phyloP scores from a whole-genome alignment of 1,140 invertebrate genomes.

The Zeugodacus cucurbitae region DNA sequence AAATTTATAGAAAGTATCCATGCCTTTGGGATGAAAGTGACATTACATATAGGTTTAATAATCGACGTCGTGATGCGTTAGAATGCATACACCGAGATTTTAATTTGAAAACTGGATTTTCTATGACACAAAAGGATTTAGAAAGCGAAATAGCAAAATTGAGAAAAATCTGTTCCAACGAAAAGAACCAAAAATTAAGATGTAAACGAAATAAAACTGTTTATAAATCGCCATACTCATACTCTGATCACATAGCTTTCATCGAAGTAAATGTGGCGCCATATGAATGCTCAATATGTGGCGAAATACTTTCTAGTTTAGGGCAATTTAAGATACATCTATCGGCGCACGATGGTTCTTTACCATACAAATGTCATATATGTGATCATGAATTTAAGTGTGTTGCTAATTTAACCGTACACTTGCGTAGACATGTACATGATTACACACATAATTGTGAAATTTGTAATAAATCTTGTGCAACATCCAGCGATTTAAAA shows the following conservation, averaged over 20 bases:
- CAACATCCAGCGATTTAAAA: slow-evolving; percentile 47
- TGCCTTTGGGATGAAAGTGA: slow-evolving; percentile 44
- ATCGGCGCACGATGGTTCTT: slow-evolving; percentile 48
- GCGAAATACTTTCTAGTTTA: slow-evolving; percentile 46
- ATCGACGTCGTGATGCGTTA: slow-evolving; percentile 35
- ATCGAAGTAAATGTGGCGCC: slow-evolving; percentile 41
- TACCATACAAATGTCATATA: slow-evolving; percentile 50
- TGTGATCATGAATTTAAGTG: slow-evolving; percentile 49
- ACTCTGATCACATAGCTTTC: slow-evolving; percentile 32
- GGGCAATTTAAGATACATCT: slow-evolving; percentile 48
- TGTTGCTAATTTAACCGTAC: slow-evolving; percentile 47
- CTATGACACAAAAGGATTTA: slow-evolving; percentile 30
- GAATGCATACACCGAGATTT: slow-evolving; percentile 12
- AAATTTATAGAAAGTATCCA: slow-evolving; percentile 40
- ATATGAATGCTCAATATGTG: slow-evolving; percentile 49
- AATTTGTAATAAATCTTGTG: slow-evolving; percentile 50
- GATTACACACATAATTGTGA: slow-evolving; percentile 49
- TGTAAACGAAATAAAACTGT: slow-evolving; percentile 13
- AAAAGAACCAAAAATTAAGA: slow-evolving; percentile 33
- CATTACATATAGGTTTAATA: slow-evolving; percentile 35
- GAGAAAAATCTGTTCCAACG: slow-evolving; percentile 39
- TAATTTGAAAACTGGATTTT: slow-evolving; percentile 22
- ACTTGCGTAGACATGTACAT: slow-evolving; percentile 48
- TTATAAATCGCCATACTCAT: not conserved
- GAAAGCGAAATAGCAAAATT: slow-evolving; percentile 31